Percentiles rank a stretch among this genome's conserved stretches.
phyloP scores from a whole-genome alignment of 1,140 invertebrate genomes.

The Holcopasites calliopsidis region DNA sequence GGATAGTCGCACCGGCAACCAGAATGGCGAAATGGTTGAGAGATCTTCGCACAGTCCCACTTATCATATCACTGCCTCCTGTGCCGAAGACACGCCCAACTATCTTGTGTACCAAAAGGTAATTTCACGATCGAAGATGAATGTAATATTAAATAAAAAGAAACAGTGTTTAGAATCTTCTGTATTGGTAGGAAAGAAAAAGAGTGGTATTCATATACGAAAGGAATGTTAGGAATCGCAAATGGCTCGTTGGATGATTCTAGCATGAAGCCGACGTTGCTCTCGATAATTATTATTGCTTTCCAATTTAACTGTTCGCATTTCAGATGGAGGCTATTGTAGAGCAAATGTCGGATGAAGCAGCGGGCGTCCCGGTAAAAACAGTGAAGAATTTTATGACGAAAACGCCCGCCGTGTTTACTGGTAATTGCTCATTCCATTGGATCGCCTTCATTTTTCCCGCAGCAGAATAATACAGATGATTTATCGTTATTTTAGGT shows the following conservation, averaged over 20 bases:
- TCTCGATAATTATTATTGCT: neutral
- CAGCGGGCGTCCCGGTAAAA: slow-evolving; percentile 94
- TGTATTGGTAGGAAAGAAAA: too few relatives aligned
- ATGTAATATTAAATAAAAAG: too few relatives aligned
- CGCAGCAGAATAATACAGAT: neutral
- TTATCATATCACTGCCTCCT: slow-evolving; percentile 67
- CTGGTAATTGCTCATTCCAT: slow-evolving; percentile 81
- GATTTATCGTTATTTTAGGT: slow-evolving; percentile 77
- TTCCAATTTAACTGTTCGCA: neutral
- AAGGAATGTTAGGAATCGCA: too few relatives aligned
- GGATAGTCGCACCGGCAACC: slow-evolving; percentile 45
- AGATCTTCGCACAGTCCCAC: slow-evolving; percentile 62
- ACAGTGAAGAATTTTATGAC: slow-evolving; percentile 99
- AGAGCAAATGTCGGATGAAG: slow-evolving; percentile 98
- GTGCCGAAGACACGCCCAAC: slow-evolving; percentile 75
- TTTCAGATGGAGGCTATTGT: slow-evolving; percentile 97
- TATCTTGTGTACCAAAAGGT: slow-evolving; percentile 77
- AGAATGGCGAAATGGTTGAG: slow-evolving; percentile 57
- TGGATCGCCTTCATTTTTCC: neutral
- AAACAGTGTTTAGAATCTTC: too few relatives aligned
- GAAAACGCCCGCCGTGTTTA: slow-evolving; percentile 98
- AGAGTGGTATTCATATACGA: too few relatives aligned
- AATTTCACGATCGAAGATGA: too few relatives aligned
- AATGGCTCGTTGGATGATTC: too few relatives aligned
- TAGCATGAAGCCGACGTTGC: too few relatives aligned